Percentiles rank a stretch among this genome's conserved stretches.
phyloP scores from a whole-genome alignment of 2,888 invertebrate species.

The Lomographa bimaculata region DNA sequence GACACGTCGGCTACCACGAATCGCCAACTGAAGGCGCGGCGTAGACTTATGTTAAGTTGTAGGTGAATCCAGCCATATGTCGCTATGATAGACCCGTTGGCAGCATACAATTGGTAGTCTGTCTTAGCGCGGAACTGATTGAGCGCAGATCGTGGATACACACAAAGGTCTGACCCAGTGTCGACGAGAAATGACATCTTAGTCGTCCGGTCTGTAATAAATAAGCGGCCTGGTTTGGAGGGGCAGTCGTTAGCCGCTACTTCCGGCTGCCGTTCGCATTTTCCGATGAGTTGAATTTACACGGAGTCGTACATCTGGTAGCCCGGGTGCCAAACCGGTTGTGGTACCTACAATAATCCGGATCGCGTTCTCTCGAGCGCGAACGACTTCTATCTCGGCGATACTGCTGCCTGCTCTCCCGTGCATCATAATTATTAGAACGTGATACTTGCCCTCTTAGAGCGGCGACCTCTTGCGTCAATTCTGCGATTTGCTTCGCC shows the following conservation, averaged over 20 bases:
- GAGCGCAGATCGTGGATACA: background rate
- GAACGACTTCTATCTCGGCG: background rate
- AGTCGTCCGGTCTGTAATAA: background rate
- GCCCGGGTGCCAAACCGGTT: too few species aligned
- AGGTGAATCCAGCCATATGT: slow-evolving; percentile 8
- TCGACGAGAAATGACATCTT: too few species aligned
- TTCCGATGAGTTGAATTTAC: too few species aligned
- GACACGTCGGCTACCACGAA: slow-evolving; percentile 17
- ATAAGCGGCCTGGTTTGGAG: slow-evolving; percentile 1
- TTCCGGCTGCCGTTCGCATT: too few species aligned
- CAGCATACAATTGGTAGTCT: slow-evolving; percentile 5
- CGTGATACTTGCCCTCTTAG: background rate
- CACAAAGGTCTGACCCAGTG: background rate
- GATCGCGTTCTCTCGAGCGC: background rate
- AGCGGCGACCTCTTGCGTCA: background rate
- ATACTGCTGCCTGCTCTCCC: background rate
- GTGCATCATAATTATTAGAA: background rate
- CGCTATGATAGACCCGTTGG: slow-evolving; percentile 4
- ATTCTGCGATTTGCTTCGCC: background rate
- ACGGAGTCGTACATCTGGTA: too few species aligned
- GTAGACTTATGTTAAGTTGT: slow-evolving; percentile 7
- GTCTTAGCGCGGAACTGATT: background rate
- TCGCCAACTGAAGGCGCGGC: slow-evolving; percentile 14
- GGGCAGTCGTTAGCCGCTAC: too few species aligned
- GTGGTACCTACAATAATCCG: too few species aligned